Conservation (phyloP, 2,797 vertebrate genomes). For the Halcyon smyrnensis region DNA sequence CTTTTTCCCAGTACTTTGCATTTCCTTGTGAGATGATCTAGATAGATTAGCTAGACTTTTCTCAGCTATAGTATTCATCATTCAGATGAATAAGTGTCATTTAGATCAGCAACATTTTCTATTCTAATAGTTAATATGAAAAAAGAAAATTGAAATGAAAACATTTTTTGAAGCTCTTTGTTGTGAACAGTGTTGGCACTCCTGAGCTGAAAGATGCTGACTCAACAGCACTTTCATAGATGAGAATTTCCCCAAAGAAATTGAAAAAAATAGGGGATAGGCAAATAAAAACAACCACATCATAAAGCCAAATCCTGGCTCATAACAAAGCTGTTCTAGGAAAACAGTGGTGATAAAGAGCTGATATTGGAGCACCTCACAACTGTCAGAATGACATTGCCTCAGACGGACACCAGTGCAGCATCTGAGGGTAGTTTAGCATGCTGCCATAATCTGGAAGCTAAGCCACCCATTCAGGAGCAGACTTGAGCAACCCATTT, state of each 20-base stretch:
- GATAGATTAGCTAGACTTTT: neutral
- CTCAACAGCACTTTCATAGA: neutral
- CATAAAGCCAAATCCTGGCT: neutral
- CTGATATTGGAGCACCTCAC: neutral
- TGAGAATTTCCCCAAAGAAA: neutral
- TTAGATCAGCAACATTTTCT: neutral
- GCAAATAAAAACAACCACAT: neutral
- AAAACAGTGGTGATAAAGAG: neutral
- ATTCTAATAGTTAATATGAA: neutral
- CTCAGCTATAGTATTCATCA: neutral
- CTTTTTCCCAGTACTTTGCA: neutral
- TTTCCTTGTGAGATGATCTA: neutral
- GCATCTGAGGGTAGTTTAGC: neutral
- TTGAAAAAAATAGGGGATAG: neutral
- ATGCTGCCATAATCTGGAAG: neutral
- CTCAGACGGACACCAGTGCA: neutral
- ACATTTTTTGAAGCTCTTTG: neutral
- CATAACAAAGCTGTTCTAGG: neutral
- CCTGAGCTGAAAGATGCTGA: neutral
- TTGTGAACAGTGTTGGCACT: neutral
- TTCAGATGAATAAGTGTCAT: neutral
- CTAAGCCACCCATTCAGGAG: neutral
- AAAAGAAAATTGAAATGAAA: neutral
- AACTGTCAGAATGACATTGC: neutral
- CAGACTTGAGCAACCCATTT: accelerated